phyloP scores from a whole-genome alignment of 1,140 invertebrate species.

The Scaptomyza montana region DNA sequence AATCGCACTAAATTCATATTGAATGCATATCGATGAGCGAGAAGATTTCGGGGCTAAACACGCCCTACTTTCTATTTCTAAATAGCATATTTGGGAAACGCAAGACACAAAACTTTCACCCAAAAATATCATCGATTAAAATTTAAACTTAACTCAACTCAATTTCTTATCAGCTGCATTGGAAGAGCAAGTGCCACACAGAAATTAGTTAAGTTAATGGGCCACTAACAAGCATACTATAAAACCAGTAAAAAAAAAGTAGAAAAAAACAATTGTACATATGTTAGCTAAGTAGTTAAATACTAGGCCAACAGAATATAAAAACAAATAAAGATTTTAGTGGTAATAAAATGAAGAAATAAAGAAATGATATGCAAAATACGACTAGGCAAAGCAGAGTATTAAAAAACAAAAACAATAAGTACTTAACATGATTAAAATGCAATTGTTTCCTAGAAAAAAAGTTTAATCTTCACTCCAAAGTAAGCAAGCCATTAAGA shows the following conservation, averaged over 20 bases:
- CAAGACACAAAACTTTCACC: constrained; percentile 64
- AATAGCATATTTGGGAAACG: constrained; percentile 47
- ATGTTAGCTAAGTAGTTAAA: constrained; percentile 17
- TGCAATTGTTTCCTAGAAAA: constrained; percentile 12
- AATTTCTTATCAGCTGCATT: constrained; percentile 55
- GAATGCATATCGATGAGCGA: not conserved
- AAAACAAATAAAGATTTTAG: constrained; percentile 57
- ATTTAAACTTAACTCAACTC: constrained; percentile 34
- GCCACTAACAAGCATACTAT: constrained; percentile 32
- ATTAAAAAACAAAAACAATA: too few species aligned
- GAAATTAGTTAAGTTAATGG: constrained; percentile 52
- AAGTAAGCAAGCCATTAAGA: constrained; percentile 9
- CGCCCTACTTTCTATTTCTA: constrained; percentile 80
- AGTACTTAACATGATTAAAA: not conserved
- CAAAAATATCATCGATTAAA: constrained; percentile 69
- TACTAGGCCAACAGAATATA: constrained; percentile 21
- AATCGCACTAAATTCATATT: constrained; percentile 56
- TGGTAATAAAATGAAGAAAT: constrained; percentile 60
- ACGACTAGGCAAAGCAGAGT: constrained; percentile 1
- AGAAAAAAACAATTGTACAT: constrained; percentile 59
- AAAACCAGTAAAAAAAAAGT: constrained; percentile 45
- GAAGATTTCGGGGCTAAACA: constrained; percentile 30
- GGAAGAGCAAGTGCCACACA: constrained; percentile 43
- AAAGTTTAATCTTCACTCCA: not conserved
- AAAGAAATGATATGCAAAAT: constrained; percentile 59